Conservation (phyloP, 2,888 invertebrate genomes). For the Slavum lentiscoides region DNA sequence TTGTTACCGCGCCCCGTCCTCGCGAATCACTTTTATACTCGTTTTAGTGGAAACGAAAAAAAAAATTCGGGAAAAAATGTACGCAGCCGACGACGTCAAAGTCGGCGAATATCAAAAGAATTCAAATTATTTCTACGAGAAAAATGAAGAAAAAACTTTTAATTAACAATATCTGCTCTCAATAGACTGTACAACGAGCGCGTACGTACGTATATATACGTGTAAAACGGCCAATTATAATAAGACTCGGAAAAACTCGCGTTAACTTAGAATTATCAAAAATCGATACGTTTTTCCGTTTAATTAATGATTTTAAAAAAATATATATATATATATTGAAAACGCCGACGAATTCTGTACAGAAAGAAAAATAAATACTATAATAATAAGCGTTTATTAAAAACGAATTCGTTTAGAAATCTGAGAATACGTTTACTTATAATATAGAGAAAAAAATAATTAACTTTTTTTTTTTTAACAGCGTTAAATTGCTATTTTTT, state of each 20-base stretch:
- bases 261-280: slow-evolving; percentile 33
- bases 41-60: neutral
- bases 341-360: too few species aligned
- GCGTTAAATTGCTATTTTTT: too few species aligned
- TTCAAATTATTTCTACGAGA: slow-evolving; percentile 36
- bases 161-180: slow-evolving; percentile 39
- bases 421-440: too few species aligned
- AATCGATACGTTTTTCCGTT: slow-evolving; percentile 31
- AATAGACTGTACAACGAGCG: neutral
- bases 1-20: neutral
- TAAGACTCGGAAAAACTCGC: neutral
- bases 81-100: neutral
- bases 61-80: neutral
- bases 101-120: slow-evolving; percentile 36
- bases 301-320: slow-evolving; percentile 14
- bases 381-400: too few species aligned
- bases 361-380: too few species aligned
- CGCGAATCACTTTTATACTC: neutral
- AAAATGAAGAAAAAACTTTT: slow-evolving; percentile 33
- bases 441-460: too few species aligned
- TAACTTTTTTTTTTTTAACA: too few species aligned
- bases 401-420: too few species aligned
- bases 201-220: neutral
- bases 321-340: neutral
- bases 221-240: slow-evolving; percentile 18